phyloP scores from a whole-genome alignment of 2,888 invertebrate genomes.

The Eupelmus urozonus region DNA sequence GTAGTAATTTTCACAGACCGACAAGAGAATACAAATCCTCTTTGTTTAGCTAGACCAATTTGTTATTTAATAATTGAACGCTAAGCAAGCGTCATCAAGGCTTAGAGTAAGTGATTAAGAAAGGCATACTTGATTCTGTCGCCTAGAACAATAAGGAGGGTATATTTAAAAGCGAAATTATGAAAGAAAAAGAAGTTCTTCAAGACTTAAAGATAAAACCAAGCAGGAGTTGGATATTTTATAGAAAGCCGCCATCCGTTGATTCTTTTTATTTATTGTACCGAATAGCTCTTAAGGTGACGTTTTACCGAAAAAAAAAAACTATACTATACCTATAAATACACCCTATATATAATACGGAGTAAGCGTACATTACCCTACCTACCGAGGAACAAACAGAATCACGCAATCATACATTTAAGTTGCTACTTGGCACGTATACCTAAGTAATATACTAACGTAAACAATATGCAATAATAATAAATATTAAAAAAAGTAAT shows the following conservation, averaged over 20 bases:
- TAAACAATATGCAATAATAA: constrained; percentile 78
- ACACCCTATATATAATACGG: constrained; percentile 75
- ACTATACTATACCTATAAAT: constrained; percentile 77
- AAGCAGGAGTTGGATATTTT: constrained; percentile 63
- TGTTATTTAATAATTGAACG: constrained; percentile 64
- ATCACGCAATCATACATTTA: constrained; percentile 78
- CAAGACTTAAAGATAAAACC: constrained; percentile 52
- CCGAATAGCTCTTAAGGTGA: constrained; percentile 76
- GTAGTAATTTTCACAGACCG: constrained; percentile 57
- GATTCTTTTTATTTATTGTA: constrained; percentile 74
- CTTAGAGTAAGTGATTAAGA: constrained; percentile 51
- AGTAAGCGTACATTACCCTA: constrained; percentile 74
- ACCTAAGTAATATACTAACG: constrained; percentile 77
- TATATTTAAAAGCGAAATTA: constrained; percentile 48
- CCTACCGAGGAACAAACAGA: constrained; percentile 73
- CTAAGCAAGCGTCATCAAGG: constrained; percentile 51
- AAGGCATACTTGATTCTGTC: constrained; percentile 58
- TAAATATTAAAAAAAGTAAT: constrained; percentile 76
- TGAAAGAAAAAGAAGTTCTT: constrained; percentile 48
- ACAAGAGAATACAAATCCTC: constrained; percentile 62
- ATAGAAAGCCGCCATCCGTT: constrained; percentile 69
- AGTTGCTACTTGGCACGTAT: constrained; percentile 78
- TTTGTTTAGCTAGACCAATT: constrained; percentile 72
- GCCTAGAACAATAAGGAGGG: constrained; percentile 53
- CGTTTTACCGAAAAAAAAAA: constrained; percentile 73